Evolutionary conservation across 1,140 invertebrate genomes (phyloP), one percentile per base, ranked within the genome.

Genomic region (Hylaeus volcanicus): DNA sequence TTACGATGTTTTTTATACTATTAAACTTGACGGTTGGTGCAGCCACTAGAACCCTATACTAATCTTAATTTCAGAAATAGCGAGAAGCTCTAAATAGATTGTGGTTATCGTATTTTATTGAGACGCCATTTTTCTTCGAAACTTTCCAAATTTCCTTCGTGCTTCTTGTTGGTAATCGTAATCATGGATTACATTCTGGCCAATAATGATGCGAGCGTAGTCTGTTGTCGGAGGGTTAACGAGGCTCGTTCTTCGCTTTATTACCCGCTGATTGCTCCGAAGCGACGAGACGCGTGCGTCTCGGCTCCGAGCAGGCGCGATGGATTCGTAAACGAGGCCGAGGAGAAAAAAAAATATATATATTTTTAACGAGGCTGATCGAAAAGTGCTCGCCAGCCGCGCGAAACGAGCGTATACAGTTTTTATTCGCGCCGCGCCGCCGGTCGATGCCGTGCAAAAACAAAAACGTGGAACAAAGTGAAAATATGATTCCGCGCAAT

Each of bases 331-430:
- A 83, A 83, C 60, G 74, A 58, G 53, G 58, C 58, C 63, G 41
- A n/a, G 26, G 14, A 65, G 15, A 55, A 73, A 64, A 66, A 66
- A 60, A 81, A 26, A 26, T 26, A 26, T 26, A 26, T 55, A 56
- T 76, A 76, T 81, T 81, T 81, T 81, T 81, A 76, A 81, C 79
- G 74, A 76, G n/a, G 65, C 48, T 63, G 73, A 81, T 76, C 39
- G 79, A 69, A 70, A 71, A 74, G 56, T 43, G 51, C 69, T 12
- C 8, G 39, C 11, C 41, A 72, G 55, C 55, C 66, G 15, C 55
- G 51, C 15, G 45, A 70, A 77, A 77, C 11, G 43, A 61, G 56
- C 55, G n/a, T 11, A 26, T 26, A 11, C 3, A 3, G 70, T 14
- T 48, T 79, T 64, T 48, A 43, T 73, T 45, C 14, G 11, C 41